Evolutionary conservation across 2,113 vertebrate genomes (phyloP), one percentile per base, ranked within the genome.

Genomic region (Uropsilus gracilis): DNA sequence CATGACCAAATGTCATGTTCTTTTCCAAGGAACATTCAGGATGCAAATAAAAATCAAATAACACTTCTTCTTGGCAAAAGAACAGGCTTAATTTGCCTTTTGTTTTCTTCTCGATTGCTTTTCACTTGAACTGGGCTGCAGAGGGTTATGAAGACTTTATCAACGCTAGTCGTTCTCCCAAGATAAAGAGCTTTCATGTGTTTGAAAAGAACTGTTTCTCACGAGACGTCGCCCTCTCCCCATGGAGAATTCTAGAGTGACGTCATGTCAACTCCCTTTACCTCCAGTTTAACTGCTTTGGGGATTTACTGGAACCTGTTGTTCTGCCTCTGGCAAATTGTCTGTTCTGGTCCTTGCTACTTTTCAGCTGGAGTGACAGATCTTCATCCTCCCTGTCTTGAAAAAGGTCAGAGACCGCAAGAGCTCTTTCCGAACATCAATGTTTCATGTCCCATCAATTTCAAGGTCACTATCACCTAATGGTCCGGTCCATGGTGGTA

Each of bases 1-100:
- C 92, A 95, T 88, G 95, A 93, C 96, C 94, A 97, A 97, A 95
- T 96, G 88, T 96, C 96, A 96, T 95, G 94, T 86, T 97, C 88
- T 96, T 96, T 96, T 96, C 96, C 96, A 97, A 95, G 84, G 96
- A 97, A 97, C 95, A 93, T 97, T 92, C 82, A 92, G 89, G 92
- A 96, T 95, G 92, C 94, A 96, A 95, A 97, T 95, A 97, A 97
- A 96, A 97, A 95, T 96, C 91, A 92, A 97, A 96, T 96, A 97
- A 95, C 96, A 97, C 94, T 96, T 93, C 81, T 96, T 95, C 89
- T 95, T 96, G 94, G 97, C 92, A 96, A 95, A 95, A 78, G 30
- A 59, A 66, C 75, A 53, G 53, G 18, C 82, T 95, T 64, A 94
- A 88, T 94, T 97, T 92, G 89, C 78, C 78, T 96, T 96, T 97